Evolutionary conservation across 2,888 invertebrate genomes (phyloP).

Genomic region (Apotomis capreana): DNA sequence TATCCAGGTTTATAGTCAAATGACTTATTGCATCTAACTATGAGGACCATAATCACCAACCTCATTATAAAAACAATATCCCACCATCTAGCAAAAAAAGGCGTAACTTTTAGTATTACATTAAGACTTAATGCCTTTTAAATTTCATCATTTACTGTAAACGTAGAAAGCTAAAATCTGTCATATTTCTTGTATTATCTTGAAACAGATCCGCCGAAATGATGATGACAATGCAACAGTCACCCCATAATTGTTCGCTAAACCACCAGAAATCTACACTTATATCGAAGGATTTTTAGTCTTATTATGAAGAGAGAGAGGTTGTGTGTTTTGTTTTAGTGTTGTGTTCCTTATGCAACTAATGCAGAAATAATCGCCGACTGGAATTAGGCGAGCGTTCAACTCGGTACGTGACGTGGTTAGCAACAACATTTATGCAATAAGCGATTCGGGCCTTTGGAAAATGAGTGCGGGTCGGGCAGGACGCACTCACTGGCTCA

Average conservation of each 20-base stretch:
- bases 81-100: background rate
- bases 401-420: conserved; percentile 7
- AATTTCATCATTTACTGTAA: conserved; percentile 7
- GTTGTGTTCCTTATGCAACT: conserved; percentile 16
- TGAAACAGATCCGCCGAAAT: conserved; percentile 25
- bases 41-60: background rate
- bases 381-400: background rate
- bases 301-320: background rate
- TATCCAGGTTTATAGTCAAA: background rate
- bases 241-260: conserved; percentile 14
- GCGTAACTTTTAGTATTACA: too few relatives aligned
- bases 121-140: background rate
- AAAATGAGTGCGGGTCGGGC: background rate
- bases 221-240: conserved; percentile 20
- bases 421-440: conserved; percentile 12
- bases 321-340: background rate
- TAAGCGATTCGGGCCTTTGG: background rate
- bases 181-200: conserved; percentile 5
- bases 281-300: background rate
- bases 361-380: conserved; percentile 22
- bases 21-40: background rate
- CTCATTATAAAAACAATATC: background rate
- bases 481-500: too few relatives aligned
- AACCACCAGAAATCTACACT: background rate
- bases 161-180: conserved; percentile 18